Conservation (phyloP, 1,140 invertebrate species). For the Trachelipus rathkii region DNA sequence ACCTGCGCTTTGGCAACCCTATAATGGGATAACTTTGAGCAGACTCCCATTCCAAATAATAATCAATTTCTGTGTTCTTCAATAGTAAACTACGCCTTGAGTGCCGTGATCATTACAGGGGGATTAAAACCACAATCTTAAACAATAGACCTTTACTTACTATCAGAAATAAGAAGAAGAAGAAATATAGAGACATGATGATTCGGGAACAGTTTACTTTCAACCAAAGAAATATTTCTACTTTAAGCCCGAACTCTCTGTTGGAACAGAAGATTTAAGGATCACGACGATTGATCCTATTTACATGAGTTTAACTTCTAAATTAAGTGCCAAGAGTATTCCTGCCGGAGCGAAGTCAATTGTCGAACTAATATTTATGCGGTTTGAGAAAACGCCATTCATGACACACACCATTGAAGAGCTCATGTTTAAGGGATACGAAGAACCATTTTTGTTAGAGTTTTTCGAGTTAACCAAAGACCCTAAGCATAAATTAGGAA, state of each 20-base stretch:
- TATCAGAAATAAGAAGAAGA: neutral
- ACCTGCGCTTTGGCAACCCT: neutral
- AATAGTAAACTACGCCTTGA: constrained; percentile 21
- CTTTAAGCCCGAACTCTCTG: constrained; percentile 18
- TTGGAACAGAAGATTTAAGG: constrained; percentile 12
- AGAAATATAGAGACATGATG: neutral
- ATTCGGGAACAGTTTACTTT: constrained; percentile 18
- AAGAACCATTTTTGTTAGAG: constrained; percentile 59
- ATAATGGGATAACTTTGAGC: neutral
- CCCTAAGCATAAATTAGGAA: constrained; percentile 73
- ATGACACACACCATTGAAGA: constrained; percentile 62
- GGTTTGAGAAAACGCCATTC: constrained; percentile 51
- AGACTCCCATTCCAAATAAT: constrained; percentile 14
- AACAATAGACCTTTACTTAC: constrained; percentile 16
- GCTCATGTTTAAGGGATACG: constrained; percentile 73
- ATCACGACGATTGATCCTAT: constrained; percentile 27
- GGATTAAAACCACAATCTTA: neutral
- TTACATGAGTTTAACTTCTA: constrained; percentile 16
- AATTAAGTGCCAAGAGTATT: neutral
- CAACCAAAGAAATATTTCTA: constrained; percentile 12
- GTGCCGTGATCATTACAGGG: constrained; percentile 3
- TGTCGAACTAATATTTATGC: constrained; percentile 24
- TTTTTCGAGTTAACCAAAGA: constrained; percentile 30
- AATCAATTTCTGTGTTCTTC: constrained; percentile 25
- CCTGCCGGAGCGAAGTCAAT: neutral